Evolutionary conservation across 2,113 vertebrate genomes (phyloP), one percentile per base, ranked within the genome.

Genomic region (Heterochromis multidens): DNA sequence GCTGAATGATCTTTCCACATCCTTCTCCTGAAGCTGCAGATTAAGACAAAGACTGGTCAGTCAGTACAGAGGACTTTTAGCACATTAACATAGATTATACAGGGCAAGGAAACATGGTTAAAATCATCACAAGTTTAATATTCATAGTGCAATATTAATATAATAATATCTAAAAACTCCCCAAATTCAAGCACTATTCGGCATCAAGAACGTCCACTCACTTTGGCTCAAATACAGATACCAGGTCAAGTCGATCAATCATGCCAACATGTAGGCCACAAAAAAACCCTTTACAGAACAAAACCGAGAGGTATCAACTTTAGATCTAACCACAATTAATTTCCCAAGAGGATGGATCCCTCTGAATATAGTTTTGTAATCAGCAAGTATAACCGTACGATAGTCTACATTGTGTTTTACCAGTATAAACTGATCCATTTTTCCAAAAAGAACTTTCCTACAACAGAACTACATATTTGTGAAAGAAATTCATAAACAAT

Each of bases 1-100:
- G 97, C 80, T 99, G 99, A 92, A 99, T 97, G 94, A 99, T 99
- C 95, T 98, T 99, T 77, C 99, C 99, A 91, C 97, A 96, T 92
- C 98, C 97, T 86, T 98, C 98, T 65, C 97, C 97, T 94, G 97
- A 96, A 77, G 96, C 98, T 98, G 93, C 80, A 90, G 87, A 94
- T 81, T 37, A 56, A 58, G 14, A 86, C 13, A 72, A 79, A 82
- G 4, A 81, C 43, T 7, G 7, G 23, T 91, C 23, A 89, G 62
- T 85, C 49, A 61, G 19, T 40, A 17, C 12, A 52, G 6, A 86
- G 7, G n/a, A 57, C 31, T 5, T 9, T 72, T 14, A 46, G 10
- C 1, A 10, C 31, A 31, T 59, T 23, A 25, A 37, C 1, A 7
- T 25, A 23, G 4, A 78, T n/a, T 3, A 14, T 33, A 23, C 3